Base-by-base conservation (phyloP, 2,888 invertebrate species). In the Meandrusa payeni region DNA sequence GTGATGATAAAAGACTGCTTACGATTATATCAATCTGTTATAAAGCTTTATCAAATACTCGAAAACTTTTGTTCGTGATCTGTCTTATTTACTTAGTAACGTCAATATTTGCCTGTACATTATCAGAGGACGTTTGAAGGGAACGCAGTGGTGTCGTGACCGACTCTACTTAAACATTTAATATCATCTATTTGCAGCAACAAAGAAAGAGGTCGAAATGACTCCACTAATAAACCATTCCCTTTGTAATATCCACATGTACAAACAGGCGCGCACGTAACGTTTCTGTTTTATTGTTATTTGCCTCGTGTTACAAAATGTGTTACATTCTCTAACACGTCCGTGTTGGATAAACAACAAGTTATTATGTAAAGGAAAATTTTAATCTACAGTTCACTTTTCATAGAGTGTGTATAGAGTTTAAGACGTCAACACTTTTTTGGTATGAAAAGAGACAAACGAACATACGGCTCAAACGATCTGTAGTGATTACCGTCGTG, bases 91-190 rank as follows among this genome's bases (percentile, higher is more conserved):
- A 34, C 11, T 9, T 23, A 13, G 34, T 5, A 10, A 34, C 15
- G 23, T 34, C 23, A 23, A 24, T n/a, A 13, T 12, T 15, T 28
- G 12, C 7, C 4, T 15, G 13, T 28, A 17, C 2, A n/a, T 23
- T 23, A 23, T 12, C 29, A 10, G 3, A 22, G 5, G 12, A 29
- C 10, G 11, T 37, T 37, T 26, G 6, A 24, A 17, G 24, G 19
- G 13, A 28, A 19, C 5, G 28, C 13, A 20, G 29, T 7, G 5
- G 13, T 31, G 6, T 42, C 37, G 42, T 42, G 42, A 31, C 42
- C 19, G 10, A 2, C 7, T 5, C 24, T 19, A 37, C 13, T 37
- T 19, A 17, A 24, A 37, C 19, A 31, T 29, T 37, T 29, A 24
- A 27, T 22, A 27, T 33, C 15, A 4, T 28, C 20, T 28, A 23